Conservation (phyloP, 2,113 vertebrate species). For the Carassius auratus region DNA sequence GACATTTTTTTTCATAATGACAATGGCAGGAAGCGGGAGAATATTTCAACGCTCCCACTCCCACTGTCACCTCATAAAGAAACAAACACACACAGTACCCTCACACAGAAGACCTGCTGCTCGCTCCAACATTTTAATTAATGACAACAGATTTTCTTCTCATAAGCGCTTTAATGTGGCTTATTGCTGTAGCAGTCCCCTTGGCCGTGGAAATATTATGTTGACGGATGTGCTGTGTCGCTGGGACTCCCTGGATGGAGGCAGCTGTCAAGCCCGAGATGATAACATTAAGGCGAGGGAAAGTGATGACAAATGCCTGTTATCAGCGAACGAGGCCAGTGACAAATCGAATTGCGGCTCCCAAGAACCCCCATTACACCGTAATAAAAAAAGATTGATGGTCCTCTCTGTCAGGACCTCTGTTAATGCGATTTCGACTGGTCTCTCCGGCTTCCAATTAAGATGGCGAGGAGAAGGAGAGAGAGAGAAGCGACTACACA, state of each 20-base stretch:
- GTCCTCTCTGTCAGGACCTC: slow-evolving; percentile 85
- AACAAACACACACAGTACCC: slow-evolving; percentile 78
- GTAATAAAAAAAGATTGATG: slow-evolving; percentile 99
- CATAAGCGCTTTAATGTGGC: slow-evolving; percentile 91
- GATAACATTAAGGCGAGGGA: slow-evolving; percentile 97
- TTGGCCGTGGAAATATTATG: slow-evolving; percentile 87
- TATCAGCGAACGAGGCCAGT: slow-evolving; percentile 99
- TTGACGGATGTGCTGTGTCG: slow-evolving; percentile 90
- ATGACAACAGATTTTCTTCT: slow-evolving; percentile 83
- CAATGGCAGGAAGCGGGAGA: slow-evolving; percentile 42
- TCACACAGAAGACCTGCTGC: slow-evolving; percentile 67
- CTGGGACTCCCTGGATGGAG: slow-evolving; percentile 86
- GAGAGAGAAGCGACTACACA: slow-evolving; percentile 56
- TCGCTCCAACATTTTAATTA: slow-evolving; percentile 86
- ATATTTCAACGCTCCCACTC: slow-evolving; percentile 49
- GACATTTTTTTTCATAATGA: slow-evolving; percentile 39
- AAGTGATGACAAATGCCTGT: slow-evolving; percentile 99
- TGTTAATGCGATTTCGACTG: slow-evolving; percentile 92
- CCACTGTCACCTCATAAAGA: slow-evolving; percentile 64
- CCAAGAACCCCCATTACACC: slow-evolving; percentile 98
- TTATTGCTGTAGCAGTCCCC: slow-evolving; percentile 84
- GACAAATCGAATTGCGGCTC: slow-evolving; percentile 98
- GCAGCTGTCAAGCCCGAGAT: slow-evolving; percentile 89
- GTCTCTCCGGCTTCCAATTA: slow-evolving; percentile 93
- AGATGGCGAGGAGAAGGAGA: slow-evolving; percentile 67